These are phyloP conservation scores for Bellardia pandia DNA, from an alignment of 2,888 invertebrate genomes.

Conservation along the genomic window DNA sequence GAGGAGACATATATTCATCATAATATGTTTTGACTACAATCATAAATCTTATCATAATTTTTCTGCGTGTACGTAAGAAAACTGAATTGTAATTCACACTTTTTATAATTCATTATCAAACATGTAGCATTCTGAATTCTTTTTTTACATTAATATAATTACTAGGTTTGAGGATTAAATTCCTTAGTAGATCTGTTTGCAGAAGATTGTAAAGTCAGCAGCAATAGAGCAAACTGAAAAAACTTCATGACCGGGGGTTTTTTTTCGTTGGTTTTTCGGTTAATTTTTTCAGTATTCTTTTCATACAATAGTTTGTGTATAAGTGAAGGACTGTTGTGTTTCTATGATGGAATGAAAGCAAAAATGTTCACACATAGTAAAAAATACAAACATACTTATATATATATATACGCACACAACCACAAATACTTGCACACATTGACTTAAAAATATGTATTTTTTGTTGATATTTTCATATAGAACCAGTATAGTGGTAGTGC, in stretches of 20 bases:
- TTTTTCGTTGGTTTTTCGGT: constrained; percentile 4
- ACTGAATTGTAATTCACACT: too few relatives aligned
- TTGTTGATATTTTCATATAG: background rate
- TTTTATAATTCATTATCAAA: too few relatives aligned
- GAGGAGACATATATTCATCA: too few relatives aligned
- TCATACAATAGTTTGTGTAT: background rate
- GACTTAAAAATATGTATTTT: constrained; percentile 13
- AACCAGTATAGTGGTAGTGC: background rate
- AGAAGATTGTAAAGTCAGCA: constrained; percentile 8
- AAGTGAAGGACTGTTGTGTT: constrained; percentile 8
- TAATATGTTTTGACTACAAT: too few relatives aligned
- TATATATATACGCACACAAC: background rate
- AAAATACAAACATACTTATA: background rate
- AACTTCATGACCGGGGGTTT: constrained; percentile 28
- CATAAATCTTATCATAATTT: too few relatives aligned
- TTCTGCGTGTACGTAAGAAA: too few relatives aligned
- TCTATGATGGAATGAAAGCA: constrained; percentile 14
- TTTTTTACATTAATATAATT: too few relatives aligned
- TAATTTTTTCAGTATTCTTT: constrained; percentile 10
- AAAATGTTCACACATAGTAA: constrained; percentile 28
- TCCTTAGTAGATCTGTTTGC: background rate
- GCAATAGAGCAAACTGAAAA: background rate
- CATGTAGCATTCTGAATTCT: too few relatives aligned
- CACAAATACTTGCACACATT: constrained; percentile 28
- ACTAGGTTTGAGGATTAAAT: background rate